phyloP scores from a whole-genome alignment of 2,113 vertebrate genomes.

The Dissostichus mawsoni region DNA sequence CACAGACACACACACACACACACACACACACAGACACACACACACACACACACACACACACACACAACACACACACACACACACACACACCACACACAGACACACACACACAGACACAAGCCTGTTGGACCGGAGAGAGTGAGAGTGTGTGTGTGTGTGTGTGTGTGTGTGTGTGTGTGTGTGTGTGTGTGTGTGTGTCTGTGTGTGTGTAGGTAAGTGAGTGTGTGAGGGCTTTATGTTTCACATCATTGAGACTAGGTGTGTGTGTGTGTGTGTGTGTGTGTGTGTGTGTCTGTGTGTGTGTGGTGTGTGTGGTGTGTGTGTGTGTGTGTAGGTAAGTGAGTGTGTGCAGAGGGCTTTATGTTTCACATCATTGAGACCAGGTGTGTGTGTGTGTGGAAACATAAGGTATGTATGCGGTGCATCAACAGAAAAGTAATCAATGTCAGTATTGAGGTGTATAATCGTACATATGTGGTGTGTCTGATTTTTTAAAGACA shows the following conservation, averaged over 20 bases:
- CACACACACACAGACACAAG: conserved; percentile 35
- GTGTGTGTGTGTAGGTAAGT: background rate
- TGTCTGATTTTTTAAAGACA: background rate
- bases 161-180: background rate
- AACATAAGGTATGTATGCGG: background rate
- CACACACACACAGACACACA: too few species aligned
- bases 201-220: background rate
- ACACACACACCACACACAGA: conserved; percentile 30
- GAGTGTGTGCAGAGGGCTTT: background rate
- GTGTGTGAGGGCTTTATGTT: too few species aligned
- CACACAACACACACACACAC: conserved; percentile 10
- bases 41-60: too few species aligned
- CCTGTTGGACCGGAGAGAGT: conserved; percentile 14
- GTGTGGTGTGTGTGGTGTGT: conserved; percentile 6
- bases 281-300: background rate
- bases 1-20: conserved; percentile 15
- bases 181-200: conserved; percentile 8
- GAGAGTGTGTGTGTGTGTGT: background rate
- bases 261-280: background rate
- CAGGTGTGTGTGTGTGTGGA: background rate
- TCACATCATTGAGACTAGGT: too few species aligned
- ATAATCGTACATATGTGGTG: background rate
- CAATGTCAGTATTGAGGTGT: background rate
- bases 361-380: background rate
- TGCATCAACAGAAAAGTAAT: background rate